Percentiles rank a stretch among this genome's conserved stretches.
These are phyloP conservation scores for Calameuta pallipes DNA, from an alignment of 2,888 invertebrate genomes.

Conservation along the genomic window DNA sequence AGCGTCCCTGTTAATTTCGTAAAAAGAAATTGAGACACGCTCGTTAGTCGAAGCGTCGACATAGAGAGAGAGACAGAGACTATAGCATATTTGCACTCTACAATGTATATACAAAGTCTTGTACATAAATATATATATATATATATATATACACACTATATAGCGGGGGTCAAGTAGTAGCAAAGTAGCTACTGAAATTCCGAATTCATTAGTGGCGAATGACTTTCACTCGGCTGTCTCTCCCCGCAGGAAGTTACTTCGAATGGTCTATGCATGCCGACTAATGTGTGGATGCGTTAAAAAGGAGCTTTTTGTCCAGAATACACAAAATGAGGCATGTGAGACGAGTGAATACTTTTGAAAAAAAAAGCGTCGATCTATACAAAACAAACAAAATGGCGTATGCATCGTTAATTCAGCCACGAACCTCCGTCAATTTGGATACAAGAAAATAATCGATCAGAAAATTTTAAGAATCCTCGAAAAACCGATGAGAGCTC, in stretches of 20 bases:
- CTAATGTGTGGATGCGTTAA: neutral
- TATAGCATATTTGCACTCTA: neutral
- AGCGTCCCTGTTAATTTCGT: neutral
- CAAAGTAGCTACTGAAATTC: constrained; percentile 26
- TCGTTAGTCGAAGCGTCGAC: neutral
- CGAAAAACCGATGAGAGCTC: neutral
- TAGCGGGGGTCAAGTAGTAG: constrained; percentile 35
- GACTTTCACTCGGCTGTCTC: constrained; percentile 33
- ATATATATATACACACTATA: too few relatives aligned
- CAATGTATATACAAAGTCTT: neutral
- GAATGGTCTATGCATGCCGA: neutral
- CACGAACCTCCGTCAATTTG: neutral
- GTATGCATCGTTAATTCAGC: neutral
- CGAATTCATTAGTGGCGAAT: constrained; percentile 31
- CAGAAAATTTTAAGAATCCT: neutral
- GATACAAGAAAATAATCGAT: neutral
- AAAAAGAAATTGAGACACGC: neutral
- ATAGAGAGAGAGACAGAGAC: neutral
- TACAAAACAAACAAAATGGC: neutral
- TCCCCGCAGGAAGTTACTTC: constrained; percentile 1
- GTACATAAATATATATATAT: neutral
- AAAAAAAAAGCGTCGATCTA: neutral
- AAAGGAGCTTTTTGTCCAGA: neutral
- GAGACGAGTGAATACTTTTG: neutral
- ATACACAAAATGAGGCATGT: neutral